These are phyloP conservation scores for Nymphalis c-album DNA, from an alignment of 2,888 invertebrate genomes.

Conservation along the genomic window DNA sequence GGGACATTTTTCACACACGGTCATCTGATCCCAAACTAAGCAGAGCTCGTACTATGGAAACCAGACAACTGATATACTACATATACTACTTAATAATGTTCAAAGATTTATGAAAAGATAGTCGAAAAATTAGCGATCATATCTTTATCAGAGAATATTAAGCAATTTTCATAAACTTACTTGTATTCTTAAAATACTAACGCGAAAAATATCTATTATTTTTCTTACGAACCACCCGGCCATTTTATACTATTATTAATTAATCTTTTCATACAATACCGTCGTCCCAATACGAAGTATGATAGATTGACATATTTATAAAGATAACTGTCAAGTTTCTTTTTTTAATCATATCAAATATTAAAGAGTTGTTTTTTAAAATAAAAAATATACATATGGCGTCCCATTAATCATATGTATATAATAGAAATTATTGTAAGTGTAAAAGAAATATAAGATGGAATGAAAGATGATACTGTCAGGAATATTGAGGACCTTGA, in stretches of 20 bases:
- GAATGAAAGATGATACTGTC: slow-evolving; percentile 69
- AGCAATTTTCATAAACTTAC: slow-evolving; percentile 13
- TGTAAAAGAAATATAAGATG: slow-evolving; percentile 61
- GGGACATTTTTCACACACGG: too few relatives aligned
- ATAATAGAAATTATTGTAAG: slow-evolving; percentile 7
- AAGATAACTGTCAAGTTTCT: slow-evolving; percentile 18
- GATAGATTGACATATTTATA: slow-evolving; percentile 30
- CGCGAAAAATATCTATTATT: slow-evolving; percentile 51
- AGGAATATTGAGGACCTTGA: slow-evolving; percentile 82
- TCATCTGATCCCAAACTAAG: too few relatives aligned
- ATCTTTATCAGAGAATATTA: slow-evolving; percentile 9
- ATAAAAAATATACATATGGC: slow-evolving; percentile 29
- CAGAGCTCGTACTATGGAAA: too few relatives aligned
- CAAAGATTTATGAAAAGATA: slow-evolving; percentile 7
- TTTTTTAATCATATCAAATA: slow-evolving; percentile 16
- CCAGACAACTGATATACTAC: too few relatives aligned
- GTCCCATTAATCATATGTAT: slow-evolving; percentile 24
- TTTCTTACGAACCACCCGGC: slow-evolving; percentile 57
- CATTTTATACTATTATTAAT: slow-evolving; percentile 46
- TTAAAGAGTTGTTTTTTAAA: slow-evolving; percentile 31
- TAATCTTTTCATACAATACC: slow-evolving; percentile 23
- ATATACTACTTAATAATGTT: too few relatives aligned
- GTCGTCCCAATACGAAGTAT: slow-evolving; percentile 19
- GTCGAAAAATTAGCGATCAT: slow-evolving; percentile 22
- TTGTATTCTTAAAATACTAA: slow-evolving; percentile 48